Evolutionary conservation across 2,888 invertebrate genomes (phyloP).

Genomic region (Noctua comes): DNA sequence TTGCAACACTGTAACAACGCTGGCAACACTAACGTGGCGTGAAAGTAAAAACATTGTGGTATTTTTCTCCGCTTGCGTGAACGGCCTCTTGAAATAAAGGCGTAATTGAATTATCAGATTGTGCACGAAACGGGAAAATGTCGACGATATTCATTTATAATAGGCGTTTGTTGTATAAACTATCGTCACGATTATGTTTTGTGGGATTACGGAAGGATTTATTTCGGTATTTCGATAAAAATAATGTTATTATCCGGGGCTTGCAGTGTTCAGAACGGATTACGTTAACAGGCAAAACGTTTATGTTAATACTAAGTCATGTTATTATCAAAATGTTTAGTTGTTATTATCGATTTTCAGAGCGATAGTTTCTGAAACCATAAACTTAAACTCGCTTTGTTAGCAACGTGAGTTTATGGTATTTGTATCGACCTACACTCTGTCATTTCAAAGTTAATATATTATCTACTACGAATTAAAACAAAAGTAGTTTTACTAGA

Average conservation of each 20-base stretch:
- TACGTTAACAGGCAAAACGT: conserved; percentile 11
- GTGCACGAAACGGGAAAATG: conserved; percentile 65
- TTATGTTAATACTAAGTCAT: neutral
- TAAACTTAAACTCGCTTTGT: too few relatives aligned
- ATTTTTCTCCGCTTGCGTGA: conserved; percentile 61
- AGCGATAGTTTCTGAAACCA: neutral
- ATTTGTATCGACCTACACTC: neutral
- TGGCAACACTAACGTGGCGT: conserved; percentile 58
- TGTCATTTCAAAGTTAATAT: neutral
- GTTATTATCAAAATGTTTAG: neutral
- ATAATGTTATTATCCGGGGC: conserved; percentile 20
- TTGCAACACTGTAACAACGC: conserved; percentile 48
- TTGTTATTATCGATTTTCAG: neutral
- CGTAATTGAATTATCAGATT: conserved; percentile 71
- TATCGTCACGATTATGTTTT: conserved; percentile 62
- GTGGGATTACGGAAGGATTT: conserved; percentile 47
- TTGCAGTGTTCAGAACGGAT: conserved; percentile 30
- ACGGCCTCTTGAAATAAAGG: conserved; percentile 61
- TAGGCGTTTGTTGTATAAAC: conserved; percentile 62
- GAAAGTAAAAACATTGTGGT: conserved; percentile 63
- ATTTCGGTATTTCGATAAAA: conserved; percentile 54
- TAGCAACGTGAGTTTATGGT: neutral
- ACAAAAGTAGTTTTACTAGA: neutral
- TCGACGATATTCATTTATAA: conserved; percentile 61
- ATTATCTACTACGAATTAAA: neutral